These are phyloP conservation scores for Eulemur macaco DNA, from an alignment of 2,113 vertebrate species.

Conservation along the genomic window DNA sequence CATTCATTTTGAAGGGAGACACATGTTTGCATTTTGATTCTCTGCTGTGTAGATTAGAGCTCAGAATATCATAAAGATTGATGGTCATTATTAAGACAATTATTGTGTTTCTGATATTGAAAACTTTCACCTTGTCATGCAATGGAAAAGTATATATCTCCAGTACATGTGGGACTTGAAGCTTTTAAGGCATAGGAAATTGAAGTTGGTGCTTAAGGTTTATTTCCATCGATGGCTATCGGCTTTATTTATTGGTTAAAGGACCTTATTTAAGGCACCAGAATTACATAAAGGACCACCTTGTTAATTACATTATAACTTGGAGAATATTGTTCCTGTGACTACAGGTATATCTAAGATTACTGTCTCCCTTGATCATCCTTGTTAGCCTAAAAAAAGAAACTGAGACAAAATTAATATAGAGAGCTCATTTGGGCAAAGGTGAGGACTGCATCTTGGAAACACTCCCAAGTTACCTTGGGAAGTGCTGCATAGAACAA, in stretches of 20 bases:
- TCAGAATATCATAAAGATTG: background rate
- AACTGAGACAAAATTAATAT: background rate
- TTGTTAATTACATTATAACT: background rate
- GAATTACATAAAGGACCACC: background rate
- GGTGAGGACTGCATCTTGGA: background rate
- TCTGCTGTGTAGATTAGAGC: background rate
- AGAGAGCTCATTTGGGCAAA: background rate
- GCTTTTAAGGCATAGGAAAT: background rate
- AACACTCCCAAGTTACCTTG: background rate
- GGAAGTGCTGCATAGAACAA: background rate
- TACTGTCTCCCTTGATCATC: background rate
- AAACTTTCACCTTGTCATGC: background rate
- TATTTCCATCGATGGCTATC: background rate
- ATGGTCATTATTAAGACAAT: fast-evolving
- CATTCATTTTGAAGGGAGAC: background rate
- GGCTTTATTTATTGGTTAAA: background rate
- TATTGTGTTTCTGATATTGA: background rate
- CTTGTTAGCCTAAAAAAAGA: background rate
- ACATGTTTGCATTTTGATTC: background rate
- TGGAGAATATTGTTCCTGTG: background rate
- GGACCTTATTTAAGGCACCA: background rate
- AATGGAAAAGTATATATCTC: too few species aligned
- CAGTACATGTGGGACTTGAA: background rate
- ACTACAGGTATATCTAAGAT: fast-evolving
- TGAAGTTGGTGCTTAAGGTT: background rate